Evolutionary conservation across 2,113 vertebrate species (phyloP).

Genomic region (Hemichromis elongatus): DNA sequence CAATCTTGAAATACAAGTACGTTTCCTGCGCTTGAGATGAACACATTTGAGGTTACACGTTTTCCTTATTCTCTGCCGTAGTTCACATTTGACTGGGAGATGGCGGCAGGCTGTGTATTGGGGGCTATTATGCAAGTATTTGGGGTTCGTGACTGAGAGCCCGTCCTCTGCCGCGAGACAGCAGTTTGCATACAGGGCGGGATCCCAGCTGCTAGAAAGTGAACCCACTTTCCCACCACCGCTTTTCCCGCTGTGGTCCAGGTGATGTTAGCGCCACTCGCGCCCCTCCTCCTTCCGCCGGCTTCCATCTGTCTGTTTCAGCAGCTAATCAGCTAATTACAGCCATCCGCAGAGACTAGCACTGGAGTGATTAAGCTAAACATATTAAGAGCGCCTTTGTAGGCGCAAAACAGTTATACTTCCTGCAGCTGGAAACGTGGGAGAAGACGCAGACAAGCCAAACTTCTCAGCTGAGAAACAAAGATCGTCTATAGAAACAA

Average conservation of each 20-base stretch:
- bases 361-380: neutral
- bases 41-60: neutral
- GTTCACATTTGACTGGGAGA: neutral
- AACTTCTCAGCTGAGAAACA: neutral
- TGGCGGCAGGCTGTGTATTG: constrained; percentile 10
- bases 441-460: neutral
- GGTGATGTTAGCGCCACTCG: constrained; percentile 45
- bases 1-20: neutral
- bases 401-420: neutral
- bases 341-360: neutral
- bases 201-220: neutral
- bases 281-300: neutral
- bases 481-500: neutral
- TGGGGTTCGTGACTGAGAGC: neutral
- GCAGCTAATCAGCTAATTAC: constrained; percentile 22
- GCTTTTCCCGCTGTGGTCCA: constrained; percentile 49
- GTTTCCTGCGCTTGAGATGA: neutral
- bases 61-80: neutral
- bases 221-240: neutral
- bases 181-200: constrained; percentile 40
- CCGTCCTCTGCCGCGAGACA: neutral
- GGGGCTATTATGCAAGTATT: neutral
- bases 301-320: constrained; percentile 25
- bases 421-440: neutral
- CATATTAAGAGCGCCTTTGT: constrained; percentile 5